phyloP scores from a whole-genome alignment of 2,113 vertebrate species.

The Peromyscus maniculatus region DNA sequence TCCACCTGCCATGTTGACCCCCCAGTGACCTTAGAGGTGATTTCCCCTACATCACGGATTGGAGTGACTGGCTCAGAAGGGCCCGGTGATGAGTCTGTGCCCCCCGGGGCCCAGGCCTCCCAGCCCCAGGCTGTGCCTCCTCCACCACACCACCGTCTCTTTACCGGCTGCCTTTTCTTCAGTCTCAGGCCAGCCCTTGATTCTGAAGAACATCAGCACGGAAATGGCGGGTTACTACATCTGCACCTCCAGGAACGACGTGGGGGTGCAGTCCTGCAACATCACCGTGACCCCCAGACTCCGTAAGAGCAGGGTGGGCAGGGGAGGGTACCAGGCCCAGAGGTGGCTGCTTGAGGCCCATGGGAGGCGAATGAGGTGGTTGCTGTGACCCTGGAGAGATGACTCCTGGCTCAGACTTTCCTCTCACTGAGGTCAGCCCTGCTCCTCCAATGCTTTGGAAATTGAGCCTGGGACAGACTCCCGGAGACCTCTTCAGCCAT shows the following conservation, averaged over 20 bases:
- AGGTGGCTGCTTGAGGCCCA: not conserved
- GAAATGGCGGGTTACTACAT: constrained; percentile 93
- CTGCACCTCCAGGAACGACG: constrained; percentile 91
- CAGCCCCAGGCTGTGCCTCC: accelerated
- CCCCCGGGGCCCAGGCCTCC: not conserved
- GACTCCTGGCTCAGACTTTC: not conserved
- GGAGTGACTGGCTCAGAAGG: not conserved
- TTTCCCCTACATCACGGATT: not conserved
- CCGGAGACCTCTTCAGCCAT: not conserved
- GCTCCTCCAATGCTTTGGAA: not conserved
- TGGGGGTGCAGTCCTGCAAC: constrained; percentile 89
- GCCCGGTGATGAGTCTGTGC: not conserved
- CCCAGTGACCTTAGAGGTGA: not conserved
- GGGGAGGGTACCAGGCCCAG: not conserved
- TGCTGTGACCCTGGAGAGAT: not conserved
- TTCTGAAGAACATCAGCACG: constrained; percentile 92
- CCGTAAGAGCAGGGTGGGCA: constrained; percentile 86
- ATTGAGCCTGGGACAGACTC: not conserved
- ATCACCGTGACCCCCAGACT: constrained; percentile 90
- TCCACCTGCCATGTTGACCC: accelerated
- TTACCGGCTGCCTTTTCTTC: constrained; percentile 41
- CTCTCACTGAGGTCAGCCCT: not conserved
- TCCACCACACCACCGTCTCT: accelerated
- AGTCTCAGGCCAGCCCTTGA: constrained; percentile 80
- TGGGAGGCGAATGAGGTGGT: not conserved